Conservation (phyloP, 2,113 vertebrate genomes). For the mouse (Mus musculus) region GRCm39 chr1:97165501-97166000, state of each 20-base stretch:
- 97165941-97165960: constrained; percentile 7
- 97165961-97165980: background rate
- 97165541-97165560: too few relatives aligned
- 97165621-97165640: too few relatives aligned
- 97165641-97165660: background rate
- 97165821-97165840: background rate
- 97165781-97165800: background rate
- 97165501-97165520: too few relatives aligned
- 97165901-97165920: background rate
- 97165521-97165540: too few relatives aligned
- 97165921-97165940: background rate
- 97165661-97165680: background rate
- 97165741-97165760: background rate
- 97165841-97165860: background rate
- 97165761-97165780: too few relatives aligned
- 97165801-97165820: background rate
- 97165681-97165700: background rate
- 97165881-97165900: background rate
- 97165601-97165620: background rate
- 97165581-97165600: too few relatives aligned
- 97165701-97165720: background rate
- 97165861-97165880: background rate
- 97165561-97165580: too few relatives aligned
- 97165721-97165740: too few relatives aligned
- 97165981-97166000: background rate